A percentile compares a stretch with the other conserved stretches of the same genome.
Evolutionary conservation across 1,140 invertebrate genomes (phyloP).

Genomic region (Ceratosolen solmsi): DNA sequence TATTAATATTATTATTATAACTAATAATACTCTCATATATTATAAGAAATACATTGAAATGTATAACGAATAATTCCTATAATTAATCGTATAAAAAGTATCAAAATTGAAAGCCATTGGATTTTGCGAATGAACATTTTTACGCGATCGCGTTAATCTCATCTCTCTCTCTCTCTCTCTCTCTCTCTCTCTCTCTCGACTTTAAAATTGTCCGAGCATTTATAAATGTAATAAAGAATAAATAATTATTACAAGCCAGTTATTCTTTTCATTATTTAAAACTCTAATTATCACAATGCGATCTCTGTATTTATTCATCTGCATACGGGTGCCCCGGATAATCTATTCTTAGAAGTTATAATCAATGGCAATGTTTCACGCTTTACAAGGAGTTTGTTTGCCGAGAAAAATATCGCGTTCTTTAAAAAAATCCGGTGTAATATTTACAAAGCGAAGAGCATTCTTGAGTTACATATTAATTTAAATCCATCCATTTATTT

Average conservation of each 20-base stretch:
- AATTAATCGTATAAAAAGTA: not conserved
- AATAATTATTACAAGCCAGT: too few relatives aligned
- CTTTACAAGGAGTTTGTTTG: not conserved
- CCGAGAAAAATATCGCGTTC: not conserved
- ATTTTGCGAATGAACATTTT: not conserved
- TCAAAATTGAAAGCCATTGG: not conserved
- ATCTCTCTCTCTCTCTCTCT: too few relatives aligned
- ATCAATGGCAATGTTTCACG: constrained; percentile 1
- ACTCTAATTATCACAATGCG: not conserved
- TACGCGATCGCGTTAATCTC: too few relatives aligned
- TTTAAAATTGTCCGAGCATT: too few relatives aligned
- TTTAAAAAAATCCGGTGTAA: not conserved
- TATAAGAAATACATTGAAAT: not conserved
- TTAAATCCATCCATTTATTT: not conserved
- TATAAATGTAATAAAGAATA: too few relatives aligned
- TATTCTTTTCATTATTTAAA: not conserved
- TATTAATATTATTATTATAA: too few relatives aligned
- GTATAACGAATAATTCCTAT: not conserved
- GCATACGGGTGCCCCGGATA: not conserved
- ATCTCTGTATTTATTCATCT: not conserved
- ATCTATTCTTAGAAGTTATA: constrained; percentile 17
- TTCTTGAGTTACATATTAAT: not conserved
- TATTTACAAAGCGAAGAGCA: not conserved
- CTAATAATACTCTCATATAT: too few relatives aligned
- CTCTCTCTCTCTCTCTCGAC: too few relatives aligned